Evolutionary conservation across 2,797 vertebrate species (phyloP).

Genomic region (Forpus xanthops): DNA sequence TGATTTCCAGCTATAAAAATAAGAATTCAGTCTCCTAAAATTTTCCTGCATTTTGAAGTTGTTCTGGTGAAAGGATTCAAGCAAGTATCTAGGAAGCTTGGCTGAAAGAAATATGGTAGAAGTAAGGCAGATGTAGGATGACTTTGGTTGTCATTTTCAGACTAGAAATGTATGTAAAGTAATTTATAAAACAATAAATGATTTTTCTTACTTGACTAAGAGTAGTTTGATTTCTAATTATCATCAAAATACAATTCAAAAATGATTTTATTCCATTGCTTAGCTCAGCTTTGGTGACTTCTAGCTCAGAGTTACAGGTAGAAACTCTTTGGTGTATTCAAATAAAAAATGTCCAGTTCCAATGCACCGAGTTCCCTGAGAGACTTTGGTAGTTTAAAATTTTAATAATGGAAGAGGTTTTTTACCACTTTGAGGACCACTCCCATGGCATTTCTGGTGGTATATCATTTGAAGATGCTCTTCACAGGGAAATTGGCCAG

Average conservation of each 20-base stretch:
- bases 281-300: not conserved
- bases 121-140: not conserved
- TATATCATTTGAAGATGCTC: not conserved
- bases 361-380: not conserved
- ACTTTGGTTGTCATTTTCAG: not conserved
- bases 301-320: not conserved
- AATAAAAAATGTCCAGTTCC: not conserved
- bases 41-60: not conserved
- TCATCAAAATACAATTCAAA: not conserved
- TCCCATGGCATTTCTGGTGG: not conserved
- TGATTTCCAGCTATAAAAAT: not conserved
- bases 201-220: not conserved
- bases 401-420: constrained; percentile 12
- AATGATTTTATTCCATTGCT: not conserved
- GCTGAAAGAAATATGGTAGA: not conserved
- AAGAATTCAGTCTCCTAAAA: not conserved
- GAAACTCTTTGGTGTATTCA: not conserved
- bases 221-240: not conserved
- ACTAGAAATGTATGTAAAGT: not conserved
- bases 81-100: not conserved
- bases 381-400: not conserved
- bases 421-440: not conserved
- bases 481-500: not conserved
- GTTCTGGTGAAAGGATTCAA: not conserved
- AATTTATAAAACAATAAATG: not conserved